A percentile compares a stretch with the other conserved stretches of the same genome.
phyloP scores from a whole-genome alignment of 2,113 vertebrate genomes.

The Nestor notabilis region DNA sequence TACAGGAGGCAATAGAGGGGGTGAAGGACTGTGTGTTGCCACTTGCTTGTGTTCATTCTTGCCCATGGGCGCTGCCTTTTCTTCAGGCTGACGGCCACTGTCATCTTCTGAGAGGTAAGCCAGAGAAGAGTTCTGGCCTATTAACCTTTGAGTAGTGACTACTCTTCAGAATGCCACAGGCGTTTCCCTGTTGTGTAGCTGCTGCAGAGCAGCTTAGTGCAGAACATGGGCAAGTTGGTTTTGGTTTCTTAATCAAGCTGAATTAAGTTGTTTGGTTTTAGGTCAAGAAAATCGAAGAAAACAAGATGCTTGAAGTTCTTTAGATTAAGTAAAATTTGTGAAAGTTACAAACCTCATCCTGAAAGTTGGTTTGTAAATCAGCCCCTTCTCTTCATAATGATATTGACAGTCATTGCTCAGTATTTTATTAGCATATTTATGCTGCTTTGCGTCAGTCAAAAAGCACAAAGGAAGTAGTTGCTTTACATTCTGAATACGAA shows the following conservation, averaged over 20 bases:
- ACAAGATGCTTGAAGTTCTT: background rate
- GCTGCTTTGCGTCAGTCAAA: background rate
- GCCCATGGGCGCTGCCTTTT: background rate
- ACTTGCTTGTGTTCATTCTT: conserved; percentile 12
- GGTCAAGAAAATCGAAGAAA: background rate
- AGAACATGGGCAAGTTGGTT: background rate
- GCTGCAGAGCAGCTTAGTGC: background rate
- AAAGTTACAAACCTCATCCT: background rate
- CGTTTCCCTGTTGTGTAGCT: background rate
- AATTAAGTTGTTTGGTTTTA: background rate
- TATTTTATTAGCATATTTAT: background rate
- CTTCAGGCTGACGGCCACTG: background rate
- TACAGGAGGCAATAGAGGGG: conserved; percentile 6
- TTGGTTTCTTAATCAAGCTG: background rate
- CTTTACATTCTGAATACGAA: background rate
- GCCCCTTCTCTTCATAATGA: background rate
- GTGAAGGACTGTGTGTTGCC: conserved; percentile 20
- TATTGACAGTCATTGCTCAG: background rate
- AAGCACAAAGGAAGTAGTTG: background rate
- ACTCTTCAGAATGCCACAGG: background rate
- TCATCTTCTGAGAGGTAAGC: background rate
- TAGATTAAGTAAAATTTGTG: background rate
- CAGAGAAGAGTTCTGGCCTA: background rate
- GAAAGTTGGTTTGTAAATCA: background rate
- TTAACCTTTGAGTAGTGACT: background rate